Conservation (phyloP, 2,113 vertebrate genomes). For the Datnioides undecimradiatus region DNA sequence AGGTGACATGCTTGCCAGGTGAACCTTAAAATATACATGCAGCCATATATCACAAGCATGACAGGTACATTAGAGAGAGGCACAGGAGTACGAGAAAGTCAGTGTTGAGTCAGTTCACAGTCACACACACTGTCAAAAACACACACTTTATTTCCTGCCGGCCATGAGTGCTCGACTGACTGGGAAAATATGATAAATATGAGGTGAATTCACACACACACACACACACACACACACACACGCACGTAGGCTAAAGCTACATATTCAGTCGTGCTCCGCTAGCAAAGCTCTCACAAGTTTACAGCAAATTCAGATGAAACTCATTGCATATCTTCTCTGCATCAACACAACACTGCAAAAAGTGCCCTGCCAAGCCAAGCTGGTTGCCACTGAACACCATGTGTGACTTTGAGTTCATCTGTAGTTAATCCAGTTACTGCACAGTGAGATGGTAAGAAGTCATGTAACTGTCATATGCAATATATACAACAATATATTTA, state of each 20-base stretch:
- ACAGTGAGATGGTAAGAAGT: no score
- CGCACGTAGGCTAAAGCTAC: neutral
- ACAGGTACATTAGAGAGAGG: constrained; percentile 80
- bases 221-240: neutral
- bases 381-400: no score
- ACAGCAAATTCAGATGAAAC: no score
- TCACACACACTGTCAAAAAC: constrained; percentile 62
- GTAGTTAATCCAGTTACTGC: no score
- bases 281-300: neutral
- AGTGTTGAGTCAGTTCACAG: constrained; percentile 57
- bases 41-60: constrained; percentile 80
- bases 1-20: constrained; percentile 79
- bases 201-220: neutral
- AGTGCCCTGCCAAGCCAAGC: no score
- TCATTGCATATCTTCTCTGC: no score
- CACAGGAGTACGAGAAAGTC: constrained; percentile 50
- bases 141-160: constrained; percentile 69
- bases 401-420: no score
- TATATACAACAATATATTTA: no score
- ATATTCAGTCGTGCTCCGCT: neutral
- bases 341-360: no score
- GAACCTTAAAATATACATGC: constrained; percentile 84
- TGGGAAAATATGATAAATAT: constrained; percentile 69
- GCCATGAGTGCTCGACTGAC: constrained; percentile 45
- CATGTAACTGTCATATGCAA: no score